Evolutionary conservation across 2,888 invertebrate species (phyloP), one percentile per base, ranked within the genome.

Genomic region (Platycheirus albimanus): DNA sequence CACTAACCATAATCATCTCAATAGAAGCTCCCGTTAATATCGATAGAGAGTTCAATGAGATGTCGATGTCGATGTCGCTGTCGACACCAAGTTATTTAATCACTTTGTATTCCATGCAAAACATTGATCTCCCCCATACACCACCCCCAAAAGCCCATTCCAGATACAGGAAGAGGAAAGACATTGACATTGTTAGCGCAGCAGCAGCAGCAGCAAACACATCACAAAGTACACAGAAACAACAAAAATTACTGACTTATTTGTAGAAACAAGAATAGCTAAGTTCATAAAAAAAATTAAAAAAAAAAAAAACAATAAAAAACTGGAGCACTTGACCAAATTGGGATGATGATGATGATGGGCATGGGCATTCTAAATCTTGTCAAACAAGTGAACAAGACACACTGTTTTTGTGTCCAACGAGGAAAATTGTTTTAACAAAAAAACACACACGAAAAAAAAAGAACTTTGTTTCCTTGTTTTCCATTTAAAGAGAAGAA

Each of bases 131-230:
- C 30, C 30, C 7, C 70, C 38, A 41, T 71, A 13, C 36, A 61
- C 54, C 67, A 47, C 67, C 28, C 33, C 17, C 52, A 17, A 33
- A 6, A n/a, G 2, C 10, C 20, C 20, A 8, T 10, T 4, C 0
- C 24, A 0, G 2, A 7, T n/a, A 0, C 36, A 24, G 20, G 49
- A 20, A 24, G 38, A 33, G 38, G 56, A 64, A 61, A 77, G 83
- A 83, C 83, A 83, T 83, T 83, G 83, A 83, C 83, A 77, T 83
- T 83, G 77, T 77, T 72, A 66, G 69, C 77, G 67, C 77, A 77
- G 30, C 69, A 77, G 38, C 36, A 78, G 24, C 56, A 64, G 66
- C 70, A 75, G 5, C 30, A 33, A 1, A 33, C 24, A 24, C 24
- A 8, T 33, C 8, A 33, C 36, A 49, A 28, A 43, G 36, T 64